Base-by-base conservation (phyloP, 2,888 invertebrate genomes). In the Cerastoderma edule region DNA sequence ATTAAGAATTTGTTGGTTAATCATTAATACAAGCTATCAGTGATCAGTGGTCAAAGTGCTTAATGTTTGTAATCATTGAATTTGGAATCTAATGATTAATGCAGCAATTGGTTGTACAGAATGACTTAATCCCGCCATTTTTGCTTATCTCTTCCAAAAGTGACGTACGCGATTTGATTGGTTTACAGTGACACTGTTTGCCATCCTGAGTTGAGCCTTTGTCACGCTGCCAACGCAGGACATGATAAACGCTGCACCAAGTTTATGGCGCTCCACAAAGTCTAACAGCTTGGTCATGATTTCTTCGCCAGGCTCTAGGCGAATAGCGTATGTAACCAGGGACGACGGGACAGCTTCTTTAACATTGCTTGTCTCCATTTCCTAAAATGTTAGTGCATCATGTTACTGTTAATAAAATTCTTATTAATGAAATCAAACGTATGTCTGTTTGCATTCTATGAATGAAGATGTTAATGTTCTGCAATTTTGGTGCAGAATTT, bases 221-320 rank as follows among this genome's bases (percentile, higher is more conserved):
- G 88, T 90, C 4, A 93, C 88, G 81, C 93, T 93, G 3, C 93
- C 93, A 56, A 92, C 92, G 86, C 93, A 93, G 4, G 92, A 91
- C 56, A 93, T 75, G 19, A 93, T 84, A 75, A 92, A 93, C 6
- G 92, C 92, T 4, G 93, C 91, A 22, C 86, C 78, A 19, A 93
- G 85, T 0, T 85, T 71, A 50, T 87, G 80, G 13, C 83, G 66
- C 22, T 80, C 71, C 5, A 89, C 88, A 80, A 88, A 87, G 13
- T 87, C 73, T 44, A 85, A 56, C 67, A 92, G 76, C 33, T 82
- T 60, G 27, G 85, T 63, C n/a, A 80, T 84, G 39, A 92, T 82
- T 71, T 92, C 91, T 65, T 90, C 85, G 3, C 90, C 91, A 3
- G 92, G 92, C 22, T 67, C 72, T 16, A 92, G 72, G 16, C 92